A percentile compares a stretch with the other conserved stretches of the same genome.
Evolutionary conservation across 2,888 invertebrate species (phyloP).

Genomic region (Odontomyia ornata): DNA sequence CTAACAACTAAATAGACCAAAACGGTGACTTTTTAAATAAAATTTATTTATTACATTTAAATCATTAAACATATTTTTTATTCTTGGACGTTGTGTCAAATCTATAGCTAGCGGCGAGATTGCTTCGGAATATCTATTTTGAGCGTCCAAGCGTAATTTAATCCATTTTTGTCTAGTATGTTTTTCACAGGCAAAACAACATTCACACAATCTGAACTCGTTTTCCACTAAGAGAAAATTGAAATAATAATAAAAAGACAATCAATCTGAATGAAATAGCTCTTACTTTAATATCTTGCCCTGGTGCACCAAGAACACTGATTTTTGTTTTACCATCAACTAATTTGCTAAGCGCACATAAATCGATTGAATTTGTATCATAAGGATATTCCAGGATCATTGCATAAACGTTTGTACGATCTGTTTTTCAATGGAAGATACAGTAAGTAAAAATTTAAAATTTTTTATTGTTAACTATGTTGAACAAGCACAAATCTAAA

Average conservation of each 20-base stretch:
- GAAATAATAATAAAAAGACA: neutral
- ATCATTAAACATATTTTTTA: no score
- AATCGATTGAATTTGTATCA: constrained; percentile 65
- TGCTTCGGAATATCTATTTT: constrained; percentile 56
- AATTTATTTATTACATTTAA: neutral
- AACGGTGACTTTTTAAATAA: no score
- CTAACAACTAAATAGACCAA: no score
- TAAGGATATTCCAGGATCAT: constrained; percentile 76
- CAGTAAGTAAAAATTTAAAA: no score
- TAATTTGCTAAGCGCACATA: constrained; percentile 63
- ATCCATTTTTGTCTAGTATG: constrained; percentile 58
- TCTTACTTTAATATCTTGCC: constrained; percentile 55
- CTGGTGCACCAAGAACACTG: constrained; percentile 66
- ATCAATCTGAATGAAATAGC: neutral
- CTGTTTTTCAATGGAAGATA: constrained; percentile 23
- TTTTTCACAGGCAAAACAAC: constrained; percentile 61
- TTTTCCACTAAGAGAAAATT: constrained; percentile 56
- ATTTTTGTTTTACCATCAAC: constrained; percentile 60
- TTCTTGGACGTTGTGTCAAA: no score
- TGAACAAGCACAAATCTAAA: no score
- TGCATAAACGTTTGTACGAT: constrained; percentile 68
- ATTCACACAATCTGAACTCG: constrained; percentile 54
- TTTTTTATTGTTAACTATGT: no score
- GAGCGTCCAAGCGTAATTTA: constrained; percentile 62
- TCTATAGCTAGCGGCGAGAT: no score